phyloP scores from a whole-genome alignment of 2,888 invertebrate species.

The Yponomeuta sedellus region DNA sequence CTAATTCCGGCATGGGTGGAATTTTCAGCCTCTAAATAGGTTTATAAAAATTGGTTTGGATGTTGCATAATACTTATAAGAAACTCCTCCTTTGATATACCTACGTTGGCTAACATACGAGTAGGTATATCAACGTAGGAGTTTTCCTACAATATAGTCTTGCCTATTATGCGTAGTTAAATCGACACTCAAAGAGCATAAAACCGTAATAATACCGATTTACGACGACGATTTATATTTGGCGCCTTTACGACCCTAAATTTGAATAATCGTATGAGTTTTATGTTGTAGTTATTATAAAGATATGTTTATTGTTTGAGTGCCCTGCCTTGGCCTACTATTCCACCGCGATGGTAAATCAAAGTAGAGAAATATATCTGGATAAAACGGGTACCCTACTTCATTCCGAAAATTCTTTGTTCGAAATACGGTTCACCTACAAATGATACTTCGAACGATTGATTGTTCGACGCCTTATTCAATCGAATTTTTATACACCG shows the following conservation, averaged over 20 bases:
- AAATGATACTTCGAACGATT: too few relatives aligned
- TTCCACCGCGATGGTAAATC: neutral
- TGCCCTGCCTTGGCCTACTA: neutral
- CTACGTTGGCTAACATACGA: neutral
- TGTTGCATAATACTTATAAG: too few relatives aligned
- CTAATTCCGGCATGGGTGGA: too few relatives aligned
- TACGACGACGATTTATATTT: slow-evolving; percentile 2
- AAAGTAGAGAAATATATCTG: too few relatives aligned
- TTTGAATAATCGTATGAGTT: neutral
- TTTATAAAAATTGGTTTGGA: too few relatives aligned
- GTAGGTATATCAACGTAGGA: neutral
- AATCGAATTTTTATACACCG: too few relatives aligned
- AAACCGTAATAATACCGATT: slow-evolving; percentile 1
- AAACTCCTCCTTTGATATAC: too few relatives aligned
- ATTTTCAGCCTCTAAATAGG: too few relatives aligned
- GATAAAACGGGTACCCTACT: too few relatives aligned
- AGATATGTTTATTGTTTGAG: neutral
- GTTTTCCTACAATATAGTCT: neutral
- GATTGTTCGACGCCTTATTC: too few relatives aligned
- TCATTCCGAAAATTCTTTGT: too few relatives aligned
- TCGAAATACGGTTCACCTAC: too few relatives aligned
- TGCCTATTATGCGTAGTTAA: slow-evolving; percentile 4
- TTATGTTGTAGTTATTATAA: neutral
- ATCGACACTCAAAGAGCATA: slow-evolving; percentile 7
- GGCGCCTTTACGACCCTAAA: slow-evolving; percentile 1